These are phyloP conservation scores for Mesoclemmys tuberculata DNA, from an alignment of 2,113 vertebrate species.

Conservation along the genomic window DNA sequence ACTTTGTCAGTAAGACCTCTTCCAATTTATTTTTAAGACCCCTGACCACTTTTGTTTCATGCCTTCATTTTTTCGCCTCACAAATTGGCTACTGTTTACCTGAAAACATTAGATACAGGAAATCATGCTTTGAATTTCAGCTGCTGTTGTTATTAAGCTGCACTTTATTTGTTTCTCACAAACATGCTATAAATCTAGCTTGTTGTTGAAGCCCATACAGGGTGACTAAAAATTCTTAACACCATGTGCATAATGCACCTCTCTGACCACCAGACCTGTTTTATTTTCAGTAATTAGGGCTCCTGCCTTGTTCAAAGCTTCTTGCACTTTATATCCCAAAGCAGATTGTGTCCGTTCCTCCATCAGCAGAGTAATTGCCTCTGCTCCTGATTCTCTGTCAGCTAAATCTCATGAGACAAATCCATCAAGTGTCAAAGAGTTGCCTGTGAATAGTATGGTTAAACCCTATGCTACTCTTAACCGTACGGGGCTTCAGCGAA, in stretches of 20 bases:
- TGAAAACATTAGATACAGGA: not conserved
- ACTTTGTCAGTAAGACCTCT: fast-evolving
- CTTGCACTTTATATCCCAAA: not conserved
- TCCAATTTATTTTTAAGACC: not conserved
- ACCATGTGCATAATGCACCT: too few species aligned
- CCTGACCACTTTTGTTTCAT: too few species aligned
- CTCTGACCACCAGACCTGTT: not conserved
- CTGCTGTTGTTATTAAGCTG: not conserved
- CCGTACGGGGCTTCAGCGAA: not conserved
- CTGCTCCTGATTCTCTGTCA: not conserved
- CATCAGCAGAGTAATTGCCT: not conserved
- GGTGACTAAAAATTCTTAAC: too few species aligned
- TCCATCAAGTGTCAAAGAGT: not conserved
- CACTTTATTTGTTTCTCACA: too few species aligned
- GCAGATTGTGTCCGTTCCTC: not conserved
- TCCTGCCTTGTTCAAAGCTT: not conserved
- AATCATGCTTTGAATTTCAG: not conserved
- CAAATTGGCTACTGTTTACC: fast-evolving
- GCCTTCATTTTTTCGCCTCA: not conserved
- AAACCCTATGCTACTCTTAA: not conserved
- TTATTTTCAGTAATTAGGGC: not conserved
- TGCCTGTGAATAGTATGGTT: not conserved
- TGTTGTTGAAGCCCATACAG: too few species aligned
- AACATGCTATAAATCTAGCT: too few species aligned
- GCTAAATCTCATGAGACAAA: not conserved